Conservation (phyloP, 1,140 invertebrate species). For the Gryon sp. region DNA sequence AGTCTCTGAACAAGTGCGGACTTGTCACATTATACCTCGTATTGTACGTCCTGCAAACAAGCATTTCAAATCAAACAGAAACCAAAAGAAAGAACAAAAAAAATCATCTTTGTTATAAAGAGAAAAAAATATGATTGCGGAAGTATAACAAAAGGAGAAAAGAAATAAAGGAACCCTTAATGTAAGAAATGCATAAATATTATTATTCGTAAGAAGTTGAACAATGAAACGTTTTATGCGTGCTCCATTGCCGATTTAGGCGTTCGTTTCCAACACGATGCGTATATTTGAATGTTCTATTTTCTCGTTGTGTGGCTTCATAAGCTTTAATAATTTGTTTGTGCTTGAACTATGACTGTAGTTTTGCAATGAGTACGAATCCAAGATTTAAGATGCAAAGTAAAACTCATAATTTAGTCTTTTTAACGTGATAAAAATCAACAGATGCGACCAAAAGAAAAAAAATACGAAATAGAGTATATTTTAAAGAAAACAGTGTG, state of each 20-base stretch:
- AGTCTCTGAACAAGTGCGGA: background rate
- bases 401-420: conserved; percentile 61
- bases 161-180: conserved; percentile 2
- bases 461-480: conserved; percentile 68
- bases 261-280: conserved; percentile 34
- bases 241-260: conserved; percentile 31
- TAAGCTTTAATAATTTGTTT: conserved; percentile 9
- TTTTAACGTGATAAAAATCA: conserved; percentile 67
- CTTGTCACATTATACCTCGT: conserved; percentile 37
- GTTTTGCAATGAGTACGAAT: conserved; percentile 1
- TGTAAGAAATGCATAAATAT: conserved; percentile 35
- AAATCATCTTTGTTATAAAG: too few species aligned
- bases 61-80: background rate
- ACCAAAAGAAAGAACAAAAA: conserved; percentile 12
- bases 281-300: conserved; percentile 33
- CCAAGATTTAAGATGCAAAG: conserved; percentile 12
- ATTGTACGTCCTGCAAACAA: conserved; percentile 35
- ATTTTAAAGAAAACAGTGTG: conserved; percentile 72
- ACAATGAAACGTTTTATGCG: conserved; percentile 54
- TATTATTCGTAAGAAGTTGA: conserved; percentile 50
- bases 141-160: too few species aligned
- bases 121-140: too few species aligned
- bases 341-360: conserved; percentile 1
- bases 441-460: conserved; percentile 52
- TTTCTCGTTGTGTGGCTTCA: conserved; percentile 17